Evolutionary conservation across 2,888 invertebrate genomes (phyloP), one percentile per base, ranked within the genome.

Genomic region (Cephus rjabovi): DNA sequence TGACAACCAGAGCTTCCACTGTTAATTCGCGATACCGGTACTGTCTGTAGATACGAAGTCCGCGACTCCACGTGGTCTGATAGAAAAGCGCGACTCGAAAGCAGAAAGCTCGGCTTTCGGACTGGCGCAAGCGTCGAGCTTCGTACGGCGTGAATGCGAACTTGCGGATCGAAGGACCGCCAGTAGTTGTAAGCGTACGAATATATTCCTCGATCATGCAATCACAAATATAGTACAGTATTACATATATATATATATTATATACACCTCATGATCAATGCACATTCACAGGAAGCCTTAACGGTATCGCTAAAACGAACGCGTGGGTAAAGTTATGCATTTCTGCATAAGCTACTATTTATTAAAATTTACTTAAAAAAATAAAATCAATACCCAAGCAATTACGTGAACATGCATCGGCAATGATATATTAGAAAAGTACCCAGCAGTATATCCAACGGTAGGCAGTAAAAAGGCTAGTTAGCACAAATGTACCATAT

Each of bases 41-140:
- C 1, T 82, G 76, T 81, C 79, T 76, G 80, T 78, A 75, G 83
- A 84, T 79, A 75, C 80, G 82, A 79, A 81, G 82, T 56, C 56
- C 85, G 83, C 86, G 86, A 88, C 88, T 88, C 89, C 89, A 89
- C 89, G 88, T 89, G 89, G 79, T 82, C 86, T 84, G 82, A 81
- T 81, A 80, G 81, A 71, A 83, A 86, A 85, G 77, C 83, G 83
- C 84, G 82, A 84, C 87, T 85, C 86, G 86, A 83, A 87, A 86
- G 85, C 87, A 84, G 86, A 86, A 86, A 87, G 87, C 88, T 88
- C 84, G 83, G 76, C 81, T 84, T 81, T 81, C 84, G 80, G 80
- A 77, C 80, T 83, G 82, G 88, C 89, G 89, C 89, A 88, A 86
- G 89, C 89, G 89, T 87, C 71, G 71, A 12, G 71, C 12, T 71